A percentile compares a stretch with the other conserved stretches of the same genome.
These are phyloP conservation scores for Halcyon chelicuti DNA, from an alignment of 2,797 vertebrate species.

Conservation along the genomic window DNA sequence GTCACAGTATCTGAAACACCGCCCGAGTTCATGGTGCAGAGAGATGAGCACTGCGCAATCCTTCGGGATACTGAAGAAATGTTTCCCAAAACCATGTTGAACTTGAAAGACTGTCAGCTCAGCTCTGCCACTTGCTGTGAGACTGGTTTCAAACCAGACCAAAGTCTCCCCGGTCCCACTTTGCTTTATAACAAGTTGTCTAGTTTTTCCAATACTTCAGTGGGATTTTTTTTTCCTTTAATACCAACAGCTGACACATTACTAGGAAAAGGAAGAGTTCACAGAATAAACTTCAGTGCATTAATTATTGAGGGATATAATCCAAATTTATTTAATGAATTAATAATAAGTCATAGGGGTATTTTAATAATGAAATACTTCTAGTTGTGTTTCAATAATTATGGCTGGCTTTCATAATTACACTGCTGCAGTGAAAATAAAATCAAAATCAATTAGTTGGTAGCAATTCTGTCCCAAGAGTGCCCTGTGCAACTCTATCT, in stretches of 20 bases:
- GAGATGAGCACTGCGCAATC: accelerated
- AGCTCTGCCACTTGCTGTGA: accelerated
- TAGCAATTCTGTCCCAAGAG: constrained; percentile 26
- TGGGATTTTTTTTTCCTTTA: constrained; percentile 24
- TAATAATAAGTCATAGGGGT: constrained; percentile 86
- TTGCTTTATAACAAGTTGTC: background rate
- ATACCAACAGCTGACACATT: constrained; percentile 59
- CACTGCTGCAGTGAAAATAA: constrained; percentile 74
- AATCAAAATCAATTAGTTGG: constrained; percentile 73
- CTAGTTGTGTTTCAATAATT: constrained; percentile 90
- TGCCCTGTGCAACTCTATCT: background rate
- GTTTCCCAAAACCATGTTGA: background rate
- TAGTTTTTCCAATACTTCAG: background rate
- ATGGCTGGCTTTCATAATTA: constrained; percentile 88
- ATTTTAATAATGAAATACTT: constrained; percentile 91
- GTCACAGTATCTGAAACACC: accelerated
- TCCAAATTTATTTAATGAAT: constrained; percentile 92
- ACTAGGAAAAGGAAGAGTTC: constrained; percentile 55
- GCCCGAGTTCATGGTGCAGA: accelerated
- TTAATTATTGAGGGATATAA: constrained; percentile 89
- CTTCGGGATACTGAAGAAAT: background rate
- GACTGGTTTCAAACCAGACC: background rate
- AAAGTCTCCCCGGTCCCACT: background rate
- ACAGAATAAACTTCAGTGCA: constrained; percentile 79
- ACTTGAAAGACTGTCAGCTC: background rate